Base-by-base conservation (phyloP, 1,140 invertebrate species). In the Pseudomyrmex pallidus region DNA sequence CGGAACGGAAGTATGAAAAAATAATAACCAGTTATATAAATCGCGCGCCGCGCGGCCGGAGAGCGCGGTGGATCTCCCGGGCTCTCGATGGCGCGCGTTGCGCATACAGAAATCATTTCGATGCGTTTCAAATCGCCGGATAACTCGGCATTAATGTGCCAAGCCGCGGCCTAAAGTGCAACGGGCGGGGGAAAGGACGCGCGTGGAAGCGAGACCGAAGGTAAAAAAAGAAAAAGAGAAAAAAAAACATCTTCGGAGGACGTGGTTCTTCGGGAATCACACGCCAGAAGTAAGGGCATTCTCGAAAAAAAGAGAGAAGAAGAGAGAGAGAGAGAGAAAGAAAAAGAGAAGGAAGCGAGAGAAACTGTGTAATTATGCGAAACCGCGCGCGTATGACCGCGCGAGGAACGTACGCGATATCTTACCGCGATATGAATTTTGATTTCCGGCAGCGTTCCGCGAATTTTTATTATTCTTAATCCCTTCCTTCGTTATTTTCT, bases 91-190 rank as follows among this genome's bases (percentile, higher is more conserved):
- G 82, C 52, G 35, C 35, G 44, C 66, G 59, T 62, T 59, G 62
- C 77, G 67, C 54, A 62, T 83, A 82, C 76, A 90, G 89, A 90
- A 91, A 91, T 91, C 85, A 87, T 90, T 90, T 85, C 89, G 85
- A 89, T 91, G 89, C 90, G 85, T 90, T 91, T 91, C 86, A 91
- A 91, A 91, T 90, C 85, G 89, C 83, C 84, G 83, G 87, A 90
- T 91, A 91, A 91, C 89, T 91, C 83, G 90, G 87, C 85, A 91
- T 91, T 91, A 91, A 91, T 88, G 91, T 85, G 84, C 88, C 85
- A 89, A 78, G 80, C 70, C 57, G 64, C 61, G 76, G 66, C 64
- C 67, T 35, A 83, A 83, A 83, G 73, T 85, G 64, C 77, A 82
- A 59, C 68, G 63, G 82, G 82, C 35, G n/a, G 25, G n/a, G n/a